Base-by-base conservation (phyloP, 2,888 invertebrate genomes). In the Argynnis bischoffii region DNA sequence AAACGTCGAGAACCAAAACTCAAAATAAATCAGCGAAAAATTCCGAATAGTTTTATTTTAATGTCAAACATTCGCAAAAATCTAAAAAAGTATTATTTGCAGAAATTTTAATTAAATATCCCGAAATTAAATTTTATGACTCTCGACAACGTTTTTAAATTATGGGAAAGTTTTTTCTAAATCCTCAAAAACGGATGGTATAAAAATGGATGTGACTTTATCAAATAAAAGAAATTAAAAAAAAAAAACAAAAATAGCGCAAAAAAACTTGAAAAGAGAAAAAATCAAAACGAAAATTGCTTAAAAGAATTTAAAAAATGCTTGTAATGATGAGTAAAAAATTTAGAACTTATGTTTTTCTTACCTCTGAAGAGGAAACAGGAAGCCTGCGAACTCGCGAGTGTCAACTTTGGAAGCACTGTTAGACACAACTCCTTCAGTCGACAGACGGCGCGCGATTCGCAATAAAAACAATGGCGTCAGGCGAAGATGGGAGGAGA, bases 391-490 rank as follows among this genome's bases (percentile, higher is more conserved):
- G 75, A 74, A 71, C 72, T 73, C 74, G 72, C 69, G 76, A 69
- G 66, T 66, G 74, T 74, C 69, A 80, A 81, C 79, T 81, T 81
- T 74, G 55, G 41, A 65, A 66, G 69, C 70, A 67, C 69, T 71
- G 68, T 64, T 69, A 60, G 55, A 74, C 75, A 79, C 83, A 81
- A 77, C 79, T 76, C 70, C 71, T 68, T 75, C 66, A 68, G 74
- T 73, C 74, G 75, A 75, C 81, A 77, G 66, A 65, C 74, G 73
- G 73, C 79, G 78, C 84, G 82, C 85, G 84, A 82, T 56, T 67
- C 69, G 65, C 61, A 71, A 67, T 72, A 70, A 67, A 72, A 69
- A 77, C 73, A 74, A 69, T 72, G 74, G 70, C 71, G 75, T 71
- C 69, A 35, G 63, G 50, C 50, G 67, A 47, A 56, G 66, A 61